Evolutionary conservation across 2,797 vertebrate species (phyloP).

Genomic region (Paramormyrops hopkinsi): DNA sequence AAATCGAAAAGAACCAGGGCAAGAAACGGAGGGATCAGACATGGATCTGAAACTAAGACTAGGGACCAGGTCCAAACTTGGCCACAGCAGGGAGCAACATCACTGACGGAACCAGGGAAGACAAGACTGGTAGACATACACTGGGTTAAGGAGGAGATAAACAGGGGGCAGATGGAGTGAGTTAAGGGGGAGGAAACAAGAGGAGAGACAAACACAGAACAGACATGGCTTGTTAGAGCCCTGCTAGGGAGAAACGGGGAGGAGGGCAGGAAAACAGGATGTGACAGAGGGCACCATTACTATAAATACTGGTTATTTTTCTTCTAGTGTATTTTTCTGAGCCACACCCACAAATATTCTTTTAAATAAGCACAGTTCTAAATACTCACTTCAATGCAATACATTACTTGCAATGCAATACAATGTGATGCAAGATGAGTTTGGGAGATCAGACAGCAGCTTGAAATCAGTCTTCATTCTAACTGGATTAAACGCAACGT

Average conservation of each 20-base stretch:
- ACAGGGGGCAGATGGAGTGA: background rate
- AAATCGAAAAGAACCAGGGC: background rate
- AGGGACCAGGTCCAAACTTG: background rate
- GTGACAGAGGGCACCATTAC: background rate
- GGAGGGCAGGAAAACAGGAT: background rate
- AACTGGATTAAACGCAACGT: background rate
- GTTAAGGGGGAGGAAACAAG: background rate
- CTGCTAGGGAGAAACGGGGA: background rate
- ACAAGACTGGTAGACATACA: background rate
- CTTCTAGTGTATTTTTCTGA: background rate
- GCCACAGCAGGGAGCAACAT: background rate
- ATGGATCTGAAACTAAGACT: background rate
- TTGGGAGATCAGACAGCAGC: background rate
- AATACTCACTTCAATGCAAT: background rate
- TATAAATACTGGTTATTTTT: background rate
- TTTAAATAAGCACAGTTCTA: background rate
- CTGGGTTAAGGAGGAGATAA: background rate
- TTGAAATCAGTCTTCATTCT: background rate
- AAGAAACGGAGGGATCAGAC: background rate
- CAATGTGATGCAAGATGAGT: background rate
- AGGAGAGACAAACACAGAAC: background rate
- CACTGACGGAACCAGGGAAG: background rate
- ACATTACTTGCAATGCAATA: background rate
- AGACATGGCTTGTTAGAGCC: background rate
- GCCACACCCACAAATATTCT: background rate